Base-by-base conservation (phyloP, 2,113 vertebrate species). In the Ptyas mucosa region DNA sequence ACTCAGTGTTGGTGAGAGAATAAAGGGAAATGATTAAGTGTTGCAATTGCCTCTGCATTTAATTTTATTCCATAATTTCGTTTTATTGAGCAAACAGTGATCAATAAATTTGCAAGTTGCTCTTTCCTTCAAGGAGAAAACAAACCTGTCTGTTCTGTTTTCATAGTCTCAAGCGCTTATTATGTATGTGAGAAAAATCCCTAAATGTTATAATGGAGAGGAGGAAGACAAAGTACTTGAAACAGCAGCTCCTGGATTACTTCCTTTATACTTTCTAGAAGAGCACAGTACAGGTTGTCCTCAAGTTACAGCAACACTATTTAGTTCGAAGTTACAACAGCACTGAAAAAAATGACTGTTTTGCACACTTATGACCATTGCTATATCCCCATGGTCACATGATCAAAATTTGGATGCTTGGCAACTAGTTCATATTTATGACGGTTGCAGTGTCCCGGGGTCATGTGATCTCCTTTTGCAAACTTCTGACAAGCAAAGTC, bases 231-330 rank as follows among this genome's bases (percentile, higher is more conserved):
- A n/a, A 87, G 51, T 53, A 24, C 69, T 43, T 81, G 94, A 97
- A 97, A 97, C 95, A 95, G 61, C 95, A 95, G 69, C 92, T 96
- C 91, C 96, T 96, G 95, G 87, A 96, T 96, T 96, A 94, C 51
- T 94, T 96, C 94, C 58, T 61, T 24, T 61, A 93, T 91, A 91
- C 54, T 96, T 96, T 95, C 93, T 85, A 96, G 94, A 94, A 81
- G 95, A 75, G 92, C n/a, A 75, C 2, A 88, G 11, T 18, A 69
- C 4, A 69, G 10, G 5, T 15, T 15, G 29, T n/a, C 11, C 61
- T 69, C 61, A 6, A 6, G 4, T 69, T 69, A 69, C 12, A 69
- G 12, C 64, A 69, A 29, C 29, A 69, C 29, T 69, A 5, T n/a
- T 69, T 69, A 7, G 12, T 61, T 61, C 3, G 14, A 34, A 69